These are phyloP conservation scores for Porites rus DNA, from an alignment of 92 coral and sea anemone species.

Conservation along the genomic window DNA sequence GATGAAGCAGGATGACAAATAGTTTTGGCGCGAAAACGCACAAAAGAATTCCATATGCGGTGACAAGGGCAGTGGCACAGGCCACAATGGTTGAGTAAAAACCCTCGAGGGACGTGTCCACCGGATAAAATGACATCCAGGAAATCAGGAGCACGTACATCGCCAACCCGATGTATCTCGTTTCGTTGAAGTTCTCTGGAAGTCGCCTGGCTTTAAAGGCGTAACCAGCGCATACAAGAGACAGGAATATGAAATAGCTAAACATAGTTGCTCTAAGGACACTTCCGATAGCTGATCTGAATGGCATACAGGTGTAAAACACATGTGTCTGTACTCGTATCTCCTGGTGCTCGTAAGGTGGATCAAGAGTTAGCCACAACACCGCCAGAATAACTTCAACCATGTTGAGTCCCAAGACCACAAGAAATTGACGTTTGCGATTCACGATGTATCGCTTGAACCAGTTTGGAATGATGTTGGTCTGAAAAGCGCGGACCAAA, in stretches of 20 bases:
- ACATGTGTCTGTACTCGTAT: conserved; percentile 35
- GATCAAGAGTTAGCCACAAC: conserved; percentile 50
- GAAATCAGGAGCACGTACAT: conserved; percentile 61
- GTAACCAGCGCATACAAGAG: conserved; percentile 49
- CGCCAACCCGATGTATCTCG: conserved; percentile 58
- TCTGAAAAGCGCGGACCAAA: conserved; percentile 79
- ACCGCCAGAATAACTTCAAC: conserved; percentile 46
- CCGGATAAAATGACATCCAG: conserved; percentile 64
- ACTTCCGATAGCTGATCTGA: conserved; percentile 28
- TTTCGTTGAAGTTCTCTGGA: conserved; percentile 65
- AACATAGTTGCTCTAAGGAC: conserved; percentile 42
- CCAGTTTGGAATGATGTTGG: conserved; percentile 50
- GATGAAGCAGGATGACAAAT: conserved; percentile 45
- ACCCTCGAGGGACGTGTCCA: conserved; percentile 63
- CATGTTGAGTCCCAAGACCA: conserved; percentile 35
- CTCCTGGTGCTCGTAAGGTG: conserved; percentile 45
- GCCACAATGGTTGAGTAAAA: conserved; percentile 58
- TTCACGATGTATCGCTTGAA: conserved; percentile 48
- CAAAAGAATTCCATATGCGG: conserved; percentile 60
- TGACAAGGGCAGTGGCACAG: conserved; percentile 59
- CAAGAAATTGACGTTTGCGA: conserved; percentile 55
- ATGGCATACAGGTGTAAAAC: conserved; percentile 54
- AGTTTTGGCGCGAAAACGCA: conserved; percentile 61
- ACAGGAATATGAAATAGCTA: conserved; percentile 50
- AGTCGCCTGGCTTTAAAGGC: conserved; percentile 67